These are phyloP conservation scores for Conus canariensis DNA, from an alignment of 2,888 invertebrate species.

Conservation along the genomic window DNA sequence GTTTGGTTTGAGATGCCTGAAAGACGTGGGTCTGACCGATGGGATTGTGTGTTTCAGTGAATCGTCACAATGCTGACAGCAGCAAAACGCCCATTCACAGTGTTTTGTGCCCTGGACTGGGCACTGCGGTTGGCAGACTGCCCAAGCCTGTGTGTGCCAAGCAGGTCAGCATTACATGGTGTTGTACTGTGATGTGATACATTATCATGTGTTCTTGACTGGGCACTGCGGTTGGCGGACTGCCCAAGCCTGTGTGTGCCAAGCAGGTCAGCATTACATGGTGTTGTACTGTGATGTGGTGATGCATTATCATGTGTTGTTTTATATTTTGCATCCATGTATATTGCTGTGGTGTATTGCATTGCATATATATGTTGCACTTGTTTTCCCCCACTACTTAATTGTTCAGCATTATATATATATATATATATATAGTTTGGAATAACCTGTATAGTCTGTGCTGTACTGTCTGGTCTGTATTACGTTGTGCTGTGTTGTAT, in stretches of 20 bases:
- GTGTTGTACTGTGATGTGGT: background rate
- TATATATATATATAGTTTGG: no score
- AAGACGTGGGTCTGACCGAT: no score
- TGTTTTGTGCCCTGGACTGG: slow-evolving; percentile 72
- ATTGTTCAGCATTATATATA: no score
- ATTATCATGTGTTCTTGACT: slow-evolving; percentile 71
- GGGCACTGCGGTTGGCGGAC: slow-evolving; percentile 70
- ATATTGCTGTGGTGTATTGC: no score
- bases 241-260: slow-evolving; percentile 67
- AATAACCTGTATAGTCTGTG: no score
- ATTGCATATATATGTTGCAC: no score
- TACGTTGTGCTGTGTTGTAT: no score
- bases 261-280: slow-evolving; percentile 60
- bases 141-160: slow-evolving; percentile 63
- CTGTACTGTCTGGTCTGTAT: no score
- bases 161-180: slow-evolving; percentile 59
- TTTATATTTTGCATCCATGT: slow-evolving; percentile 31
- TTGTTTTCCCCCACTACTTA: no score
- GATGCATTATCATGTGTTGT: slow-evolving; percentile 64
- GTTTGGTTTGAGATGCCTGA: no score
- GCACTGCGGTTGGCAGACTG: slow-evolving; percentile 72
- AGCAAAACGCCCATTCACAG: slow-evolving; percentile 61
- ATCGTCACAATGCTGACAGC: slow-evolving; percentile 61
- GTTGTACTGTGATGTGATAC: background rate
- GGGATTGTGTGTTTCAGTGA: slow-evolving; percentile 54